phyloP scores from a whole-genome alignment of 2,888 invertebrate species.

The Lamellibrachia columna region DNA sequence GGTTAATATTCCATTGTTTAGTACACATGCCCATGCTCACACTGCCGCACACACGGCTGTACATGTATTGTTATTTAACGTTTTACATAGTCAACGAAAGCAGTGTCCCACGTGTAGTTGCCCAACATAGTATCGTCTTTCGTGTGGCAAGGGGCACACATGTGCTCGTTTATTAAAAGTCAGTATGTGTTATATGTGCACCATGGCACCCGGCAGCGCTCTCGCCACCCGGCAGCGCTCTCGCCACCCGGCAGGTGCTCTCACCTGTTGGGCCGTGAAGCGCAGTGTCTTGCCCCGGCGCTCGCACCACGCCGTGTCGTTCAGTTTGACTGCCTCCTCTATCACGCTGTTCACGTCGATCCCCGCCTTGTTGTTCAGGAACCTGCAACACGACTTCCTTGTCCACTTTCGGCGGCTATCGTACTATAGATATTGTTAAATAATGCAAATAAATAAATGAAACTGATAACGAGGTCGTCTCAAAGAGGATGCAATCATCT shows the following conservation, averaged over 20 bases:
- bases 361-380: conserved; percentile 66
- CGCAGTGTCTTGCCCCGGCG: conserved; percentile 63
- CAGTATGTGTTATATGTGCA: too few species aligned
- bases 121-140: neutral
- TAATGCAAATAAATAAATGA: too few species aligned
- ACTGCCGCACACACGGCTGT: neutral
- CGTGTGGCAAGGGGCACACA: neutral
- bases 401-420: too few species aligned
- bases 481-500: too few species aligned
- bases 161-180: neutral
- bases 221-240: neutral
- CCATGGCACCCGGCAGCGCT: neutral
- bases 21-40: neutral
- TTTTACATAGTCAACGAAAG: neutral
- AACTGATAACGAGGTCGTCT: too few species aligned
- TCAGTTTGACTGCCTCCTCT: conserved; percentile 37
- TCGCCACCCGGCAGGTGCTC: neutral
- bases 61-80: neutral
- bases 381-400: conserved; percentile 31
- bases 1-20: neutral
- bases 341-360: conserved; percentile 44
- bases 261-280: conserved; percentile 56
- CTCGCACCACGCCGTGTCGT: conserved; percentile 45
- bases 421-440: too few species aligned
- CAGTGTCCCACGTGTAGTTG: neutral